Evolutionary conservation across 2,888 invertebrate species (phyloP), one percentile per base, ranked within the genome.

Genomic region (Aethes cnicana): DNA sequence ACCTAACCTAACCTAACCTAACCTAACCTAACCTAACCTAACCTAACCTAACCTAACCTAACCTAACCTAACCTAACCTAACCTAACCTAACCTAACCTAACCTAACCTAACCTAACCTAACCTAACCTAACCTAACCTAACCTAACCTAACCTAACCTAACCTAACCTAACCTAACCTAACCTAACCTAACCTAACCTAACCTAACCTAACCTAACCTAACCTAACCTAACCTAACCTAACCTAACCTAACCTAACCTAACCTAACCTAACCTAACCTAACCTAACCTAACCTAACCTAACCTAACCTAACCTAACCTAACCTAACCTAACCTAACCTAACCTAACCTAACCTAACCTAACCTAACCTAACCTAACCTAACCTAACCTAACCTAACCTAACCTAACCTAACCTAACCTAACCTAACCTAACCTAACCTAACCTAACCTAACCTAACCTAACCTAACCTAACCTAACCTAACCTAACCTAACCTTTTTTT

Each of bases 281-380:
- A 52, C 52, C 52, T 44, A 44, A 52, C 52, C 52, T 52, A 52
- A 52, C 52, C 52, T 52, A 52, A 52, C 52, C 53, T 52, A 52
- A 52, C 52, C 52, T 52, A 52, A 52, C 44, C 44, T 52, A 52
- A 52, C 52, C 44, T 39, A 52, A 44, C 52, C 52, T 52, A 44
- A 52, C 52, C 36, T 52, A 25, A 46, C 39, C 39, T 39, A 39
- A 39, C 39, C 41, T 39, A 39, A 39, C 39, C 39, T 39, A 39
- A 39, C 39, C 39, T 39, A 25, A 39, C 39, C 39, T 39, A 39
- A 39, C 39, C 39, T 39, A 39, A 39, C 39, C 39, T 39, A 39
- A 39, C 39, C 39, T 39, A 39, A 39, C 39, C 39, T 39, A 39
- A 39, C 39, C 39, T 39, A 39, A 39, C 39, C 39, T 39, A 39